Percentiles rank a stretch among this genome's conserved stretches.
Evolutionary conservation across 1,140 invertebrate genomes (phyloP).

Genomic region (Phortica variegata): DNA sequence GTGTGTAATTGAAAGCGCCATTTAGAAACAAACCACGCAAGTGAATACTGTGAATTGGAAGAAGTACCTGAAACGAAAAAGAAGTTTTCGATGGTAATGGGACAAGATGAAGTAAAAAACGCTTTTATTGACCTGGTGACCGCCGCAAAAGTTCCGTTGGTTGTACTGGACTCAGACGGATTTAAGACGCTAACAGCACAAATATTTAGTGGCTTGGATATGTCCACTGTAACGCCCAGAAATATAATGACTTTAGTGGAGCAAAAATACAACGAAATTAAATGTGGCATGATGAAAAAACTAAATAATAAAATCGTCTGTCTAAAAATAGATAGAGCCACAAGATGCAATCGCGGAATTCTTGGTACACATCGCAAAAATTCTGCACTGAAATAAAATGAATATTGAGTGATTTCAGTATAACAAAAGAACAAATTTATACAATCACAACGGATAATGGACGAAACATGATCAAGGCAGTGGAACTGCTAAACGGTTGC

Average conservation of each 20-base stretch:
- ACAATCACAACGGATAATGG: not conserved
- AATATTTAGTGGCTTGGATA: constrained; percentile 1
- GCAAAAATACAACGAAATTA: not conserved
- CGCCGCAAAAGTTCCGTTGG: constrained; percentile 3
- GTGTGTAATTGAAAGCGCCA: constrained; percentile 1
- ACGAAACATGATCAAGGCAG: constrained; percentile 2
- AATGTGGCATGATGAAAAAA: not conserved
- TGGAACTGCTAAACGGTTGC: constrained; percentile 2
- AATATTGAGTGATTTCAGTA: no score
- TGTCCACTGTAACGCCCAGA: not conserved
- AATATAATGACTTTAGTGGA: not conserved
- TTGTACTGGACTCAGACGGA: not conserved
- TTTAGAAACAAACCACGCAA: not conserved
- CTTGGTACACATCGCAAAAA: not conserved
- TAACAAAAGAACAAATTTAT: no score
- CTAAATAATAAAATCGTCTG: not conserved
- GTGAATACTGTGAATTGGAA: not conserved
- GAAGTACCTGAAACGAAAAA: constrained; percentile 1
- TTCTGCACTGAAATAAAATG: not conserved
- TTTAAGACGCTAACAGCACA: constrained; percentile 1
- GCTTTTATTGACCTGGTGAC: constrained; percentile 4
- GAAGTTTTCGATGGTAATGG: constrained; percentile 3
- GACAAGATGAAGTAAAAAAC: not conserved
- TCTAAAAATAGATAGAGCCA: not conserved
- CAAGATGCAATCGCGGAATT: not conserved